Base-by-base conservation (phyloP, 1,140 invertebrate genomes). In the Notospermus geniculatus region DNA sequence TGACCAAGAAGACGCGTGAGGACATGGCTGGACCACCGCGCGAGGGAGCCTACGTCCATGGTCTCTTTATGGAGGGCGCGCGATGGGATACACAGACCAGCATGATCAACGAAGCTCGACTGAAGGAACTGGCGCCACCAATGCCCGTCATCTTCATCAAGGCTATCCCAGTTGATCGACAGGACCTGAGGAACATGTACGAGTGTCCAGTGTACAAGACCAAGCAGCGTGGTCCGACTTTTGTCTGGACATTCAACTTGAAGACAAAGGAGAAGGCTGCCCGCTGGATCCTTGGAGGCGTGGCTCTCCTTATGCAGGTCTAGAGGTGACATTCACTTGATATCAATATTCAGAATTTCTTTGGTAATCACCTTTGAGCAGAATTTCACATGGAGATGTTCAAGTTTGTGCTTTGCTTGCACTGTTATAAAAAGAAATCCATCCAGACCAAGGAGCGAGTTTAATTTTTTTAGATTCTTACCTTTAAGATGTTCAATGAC, bases 181-280 rank as follows among this genome's bases (percentile, higher is more conserved):
- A 92, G 75, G 94, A 97, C 77, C 80, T 90, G 23, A 85, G 92
- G 30, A 95, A 93, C 74, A 90, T 95, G 86, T 97, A 97, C 81
- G 91, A 94, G 78, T 97, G 94, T 80, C 95, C 95, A 0, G 88
- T 96, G 9, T 97, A 97, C 79, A 96, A 95, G 82, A 97, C 93
- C 0, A 85, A 92, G 60, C 87, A 85, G 71, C 81, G 94, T 55
- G 95, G 94, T 0, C 91, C 92, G 0, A 97, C 93, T 0, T 97
- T 91, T 78, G 91, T 97, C 9, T 97, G 93, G 93, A 97, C 93
- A 2, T 96, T 97, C 80, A 95, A 95, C 80, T 80, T 97, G 9
- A 94, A 95, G 80, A 92, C 91, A 13, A 94, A 95, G 80, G 94
- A 96, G 71, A 95, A 94, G 79, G 87, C 93, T 0, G 87, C 92